Evolutionary conservation across 2,888 invertebrate genomes (phyloP), one percentile per base, ranked within the genome.

Genomic region (Toxonevra muliebris): DNA sequence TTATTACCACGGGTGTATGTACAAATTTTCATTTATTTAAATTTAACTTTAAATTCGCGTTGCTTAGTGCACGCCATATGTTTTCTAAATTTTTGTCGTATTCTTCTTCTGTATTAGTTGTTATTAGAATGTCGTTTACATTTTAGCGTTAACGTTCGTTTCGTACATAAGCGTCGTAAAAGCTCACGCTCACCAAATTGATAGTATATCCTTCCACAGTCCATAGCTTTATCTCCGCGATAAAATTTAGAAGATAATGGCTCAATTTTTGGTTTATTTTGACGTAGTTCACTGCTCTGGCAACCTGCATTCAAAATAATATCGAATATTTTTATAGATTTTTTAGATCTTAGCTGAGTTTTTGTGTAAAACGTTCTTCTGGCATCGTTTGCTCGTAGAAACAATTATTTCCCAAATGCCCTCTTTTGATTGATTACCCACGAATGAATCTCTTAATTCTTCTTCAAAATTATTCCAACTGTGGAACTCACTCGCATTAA

Each of bases 331-430:
- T 19, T 45, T 61, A 52, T 52, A 67, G 15, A 61, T 65, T 11
- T 68, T 43, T 64, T 66, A 40, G 43, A 71, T 11, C 62, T 65
- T 12, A 13, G 58, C 40, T 58, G 57, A 53, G 61, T 48, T 42
- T 19, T 55, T 48, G 61, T 57, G n/a, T 69, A 45, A 50, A 71
- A 19, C 66, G 66, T 68, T 60, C 57, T 63, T 66, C 48, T 68
- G 43, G 68, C 13, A 41, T 65, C 68, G 13, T 43, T 54, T 40
- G 64, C 48, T 40, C 61, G 53, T 15, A 69, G 48, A 41, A 9
- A 57, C 19, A 13, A 67, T 43, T 45, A 50, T 57, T 48, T 62
- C 50, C 67, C 62, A 67, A 55, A 30, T 55, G 12, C 59, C 59
- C 1, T 40, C 41, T 15, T 13, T 43, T 12, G 48, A 41, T 59